phyloP scores from a whole-genome alignment of 2,888 invertebrate genomes.

The Serripes groenlandicus region DNA sequence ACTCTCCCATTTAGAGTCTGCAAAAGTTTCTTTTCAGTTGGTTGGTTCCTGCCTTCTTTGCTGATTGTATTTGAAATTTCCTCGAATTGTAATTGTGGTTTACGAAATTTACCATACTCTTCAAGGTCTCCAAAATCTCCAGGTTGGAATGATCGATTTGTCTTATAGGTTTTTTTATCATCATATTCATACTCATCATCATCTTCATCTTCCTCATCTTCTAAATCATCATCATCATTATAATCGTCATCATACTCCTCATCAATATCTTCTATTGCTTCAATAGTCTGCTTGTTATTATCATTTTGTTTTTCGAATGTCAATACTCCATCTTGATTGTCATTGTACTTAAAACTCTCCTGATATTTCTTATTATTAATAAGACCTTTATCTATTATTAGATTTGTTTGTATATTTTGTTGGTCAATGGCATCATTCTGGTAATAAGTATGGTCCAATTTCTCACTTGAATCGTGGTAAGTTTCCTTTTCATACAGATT shows the following conservation, averaged over 20 bases:
- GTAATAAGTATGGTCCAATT: constrained; percentile 2
- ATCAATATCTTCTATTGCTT: constrained; percentile 32
- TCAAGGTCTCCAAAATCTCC: constrained; percentile 56
- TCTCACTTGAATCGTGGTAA: neutral
- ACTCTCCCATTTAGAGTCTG: neutral
- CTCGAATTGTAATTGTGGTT: constrained; percentile 48
- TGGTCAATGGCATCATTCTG: no score
- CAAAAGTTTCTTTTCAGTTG: neutral
- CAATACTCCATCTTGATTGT: neutral
- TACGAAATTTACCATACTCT: constrained; percentile 36
- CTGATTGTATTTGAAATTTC: constrained; percentile 17
- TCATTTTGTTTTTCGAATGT: neutral
- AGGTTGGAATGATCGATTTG: constrained; percentile 52
- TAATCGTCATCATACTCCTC: constrained; percentile 4
- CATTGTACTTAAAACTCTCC: neutral
- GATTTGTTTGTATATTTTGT: no score
- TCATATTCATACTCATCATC: constrained; percentile 54
- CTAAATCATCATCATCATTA: constrained; percentile 8
- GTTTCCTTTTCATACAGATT: constrained; percentile 15
- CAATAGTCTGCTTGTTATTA: constrained; percentile 15
- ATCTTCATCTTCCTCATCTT: constrained; percentile 37
- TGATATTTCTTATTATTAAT: neutral
- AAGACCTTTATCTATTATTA: neutral
- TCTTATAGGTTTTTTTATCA: constrained; percentile 28
- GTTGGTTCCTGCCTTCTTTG: neutral